phyloP scores from a whole-genome alignment of 2,797 vertebrate genomes.

The Prionace glauca region DNA sequence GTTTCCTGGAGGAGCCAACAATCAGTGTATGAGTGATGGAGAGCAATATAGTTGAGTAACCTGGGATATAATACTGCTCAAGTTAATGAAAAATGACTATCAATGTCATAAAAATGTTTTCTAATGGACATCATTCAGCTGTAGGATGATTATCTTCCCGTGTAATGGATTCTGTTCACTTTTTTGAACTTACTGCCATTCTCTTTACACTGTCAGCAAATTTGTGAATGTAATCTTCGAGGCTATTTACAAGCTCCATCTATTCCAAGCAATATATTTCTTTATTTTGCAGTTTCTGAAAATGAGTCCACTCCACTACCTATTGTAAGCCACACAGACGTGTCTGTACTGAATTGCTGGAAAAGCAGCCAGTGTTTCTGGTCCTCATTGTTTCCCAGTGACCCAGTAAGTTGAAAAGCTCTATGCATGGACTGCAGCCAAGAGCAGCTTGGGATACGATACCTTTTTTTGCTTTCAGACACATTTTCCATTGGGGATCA shows the following conservation, averaged over 20 bases:
- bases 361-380: not conserved
- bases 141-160: not conserved
- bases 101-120: conserved; percentile 34
- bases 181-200: not conserved
- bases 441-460: not conserved
- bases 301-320: not conserved
- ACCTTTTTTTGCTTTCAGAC: not conserved
- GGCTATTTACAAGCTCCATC: not conserved
- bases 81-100: conserved; percentile 38
- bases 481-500: not conserved
- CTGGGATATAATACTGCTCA: not conserved
- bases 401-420: not conserved
- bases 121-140: conserved; percentile 14
- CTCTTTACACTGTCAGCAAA: not conserved
- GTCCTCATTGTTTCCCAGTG: not conserved
- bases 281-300: not conserved
- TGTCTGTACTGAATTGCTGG: not conserved
- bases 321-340: not conserved
- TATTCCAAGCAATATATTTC: not conserved
- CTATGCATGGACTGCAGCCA: not conserved
- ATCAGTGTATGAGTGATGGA: not conserved
- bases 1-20: not conserved
- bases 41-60: conserved; percentile 23
- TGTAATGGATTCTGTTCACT: conserved; percentile 23
- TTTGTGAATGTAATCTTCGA: conserved; percentile 10